These are phyloP conservation scores for Origma solitaria DNA, from an alignment of 2,113 vertebrate genomes.

Conservation along the genomic window DNA sequence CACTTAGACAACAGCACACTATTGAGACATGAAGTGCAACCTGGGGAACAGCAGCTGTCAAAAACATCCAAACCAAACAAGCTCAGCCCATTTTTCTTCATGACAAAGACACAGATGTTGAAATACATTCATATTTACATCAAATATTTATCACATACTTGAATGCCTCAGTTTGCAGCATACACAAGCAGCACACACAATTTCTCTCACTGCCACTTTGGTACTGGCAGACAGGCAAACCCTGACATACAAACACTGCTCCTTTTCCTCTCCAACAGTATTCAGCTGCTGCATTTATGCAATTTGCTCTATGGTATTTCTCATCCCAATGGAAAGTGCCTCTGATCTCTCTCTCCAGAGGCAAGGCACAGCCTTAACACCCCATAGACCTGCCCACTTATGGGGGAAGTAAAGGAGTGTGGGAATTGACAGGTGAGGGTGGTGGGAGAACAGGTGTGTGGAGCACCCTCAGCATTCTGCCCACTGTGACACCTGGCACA, in stretches of 20 bases:
- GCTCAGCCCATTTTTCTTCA: background rate
- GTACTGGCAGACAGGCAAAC: background rate
- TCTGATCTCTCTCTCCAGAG: background rate
- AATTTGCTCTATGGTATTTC: background rate
- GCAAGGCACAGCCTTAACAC: background rate
- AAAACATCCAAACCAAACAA: background rate
- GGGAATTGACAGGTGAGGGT: background rate
- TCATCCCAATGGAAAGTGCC: background rate
- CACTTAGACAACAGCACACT: background rate
- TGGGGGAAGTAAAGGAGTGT: accelerated
- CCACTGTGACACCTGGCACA: accelerated
- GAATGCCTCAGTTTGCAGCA: background rate
- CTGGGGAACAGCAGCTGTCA: background rate
- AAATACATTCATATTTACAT: background rate
- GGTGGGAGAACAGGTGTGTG: background rate
- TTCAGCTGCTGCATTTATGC: background rate
- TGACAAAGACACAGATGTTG: background rate
- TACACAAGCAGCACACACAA: background rate
- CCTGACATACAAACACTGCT: background rate
- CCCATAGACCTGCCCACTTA: accelerated
- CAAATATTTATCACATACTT: background rate
- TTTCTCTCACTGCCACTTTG: background rate
- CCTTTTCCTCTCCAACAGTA: background rate
- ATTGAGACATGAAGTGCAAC: background rate
- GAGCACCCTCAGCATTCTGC: background rate